A percentile compares a stretch with the other conserved stretches of the same genome.
Evolutionary conservation across 2,113 vertebrate species (phyloP).

Genomic region (Vidua chalybeata): DNA sequence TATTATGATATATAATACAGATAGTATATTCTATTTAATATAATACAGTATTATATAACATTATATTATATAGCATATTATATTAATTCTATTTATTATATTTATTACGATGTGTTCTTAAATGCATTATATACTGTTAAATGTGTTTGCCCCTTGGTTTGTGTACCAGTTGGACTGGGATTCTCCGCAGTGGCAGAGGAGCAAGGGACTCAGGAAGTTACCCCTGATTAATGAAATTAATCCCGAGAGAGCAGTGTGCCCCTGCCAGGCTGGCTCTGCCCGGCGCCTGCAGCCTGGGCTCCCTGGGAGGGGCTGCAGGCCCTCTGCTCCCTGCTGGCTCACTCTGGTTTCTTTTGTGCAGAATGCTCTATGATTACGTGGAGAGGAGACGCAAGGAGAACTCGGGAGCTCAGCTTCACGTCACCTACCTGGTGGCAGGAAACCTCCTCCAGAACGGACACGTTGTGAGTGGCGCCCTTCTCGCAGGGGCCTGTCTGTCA

Average conservation of each 20-base stretch:
- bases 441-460: constrained; percentile 82
- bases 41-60: too few relatives aligned
- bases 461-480: constrained; percentile 71
- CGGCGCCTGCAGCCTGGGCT: neutral
- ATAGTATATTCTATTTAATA: too few relatives aligned
- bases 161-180: neutral
- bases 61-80: too few relatives aligned
- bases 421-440: constrained; percentile 92
- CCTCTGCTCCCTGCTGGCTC: neutral
- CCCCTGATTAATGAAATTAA: too few relatives aligned
- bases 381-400: constrained; percentile 91
- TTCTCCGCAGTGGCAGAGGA: neutral
- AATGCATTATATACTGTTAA: rapidly evolving
- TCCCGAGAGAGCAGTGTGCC: too few relatives aligned
- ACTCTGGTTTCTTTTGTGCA: neutral
- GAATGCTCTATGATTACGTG: constrained; percentile 94
- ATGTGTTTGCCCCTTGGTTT: neutral
- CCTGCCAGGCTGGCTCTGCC: neutral
- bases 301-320: neutral
- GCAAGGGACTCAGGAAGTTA: neutral
- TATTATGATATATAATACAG: too few relatives aligned
- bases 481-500: neutral
- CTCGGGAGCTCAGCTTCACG: constrained; percentile 83
- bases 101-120: too few relatives aligned
- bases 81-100: too few relatives aligned